These are phyloP conservation scores for Drosophila nikananu DNA, from an alignment of 1,140 invertebrate species.

Conservation along the genomic window DNA sequence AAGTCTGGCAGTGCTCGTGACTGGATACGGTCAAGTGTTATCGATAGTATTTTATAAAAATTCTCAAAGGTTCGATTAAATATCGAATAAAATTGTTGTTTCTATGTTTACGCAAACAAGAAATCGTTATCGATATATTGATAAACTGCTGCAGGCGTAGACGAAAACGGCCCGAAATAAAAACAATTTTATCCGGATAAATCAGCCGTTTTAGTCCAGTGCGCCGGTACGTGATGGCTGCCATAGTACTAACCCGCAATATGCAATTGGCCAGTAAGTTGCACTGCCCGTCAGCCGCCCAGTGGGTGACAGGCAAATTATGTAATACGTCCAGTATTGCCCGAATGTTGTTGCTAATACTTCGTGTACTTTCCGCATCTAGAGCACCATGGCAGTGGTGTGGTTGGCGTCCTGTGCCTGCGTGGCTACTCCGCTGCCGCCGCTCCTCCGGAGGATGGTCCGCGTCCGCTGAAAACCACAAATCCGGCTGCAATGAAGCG, in stretches of 20 bases:
- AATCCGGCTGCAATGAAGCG: conserved; percentile 90
- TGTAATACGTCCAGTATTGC: conserved; percentile 47
- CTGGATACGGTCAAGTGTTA: no score
- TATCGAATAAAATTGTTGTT: no score
- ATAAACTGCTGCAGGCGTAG: background rate
- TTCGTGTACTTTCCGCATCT: conserved; percentile 3
- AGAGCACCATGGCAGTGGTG: conserved; percentile 80
- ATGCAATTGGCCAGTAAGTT: conserved; percentile 81
- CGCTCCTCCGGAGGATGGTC: conserved; percentile 66
- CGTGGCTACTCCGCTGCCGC: conserved; percentile 64
- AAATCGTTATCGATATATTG: no score
- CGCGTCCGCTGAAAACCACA: conserved; percentile 76
- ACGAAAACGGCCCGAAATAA: conserved; percentile 32
- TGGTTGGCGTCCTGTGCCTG: conserved; percentile 74
- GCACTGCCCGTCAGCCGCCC: background rate
- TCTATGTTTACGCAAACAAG: no score
- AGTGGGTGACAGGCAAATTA: conserved; percentile 53
- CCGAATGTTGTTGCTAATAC: conserved; percentile 37
- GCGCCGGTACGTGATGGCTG: conserved; percentile 66
- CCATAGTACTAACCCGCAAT: conserved; percentile 78
- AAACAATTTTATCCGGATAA: conserved; percentile 26
- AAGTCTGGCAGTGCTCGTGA: conserved; percentile 2
- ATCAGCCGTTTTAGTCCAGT: conserved; percentile 24
- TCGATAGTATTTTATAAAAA: no score
- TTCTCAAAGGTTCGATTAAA: no score